Evolutionary conservation across 1,140 invertebrate genomes (phyloP), one percentile per base, ranked within the genome.

Genomic region (Lordiphosa clarofinis): DNA sequence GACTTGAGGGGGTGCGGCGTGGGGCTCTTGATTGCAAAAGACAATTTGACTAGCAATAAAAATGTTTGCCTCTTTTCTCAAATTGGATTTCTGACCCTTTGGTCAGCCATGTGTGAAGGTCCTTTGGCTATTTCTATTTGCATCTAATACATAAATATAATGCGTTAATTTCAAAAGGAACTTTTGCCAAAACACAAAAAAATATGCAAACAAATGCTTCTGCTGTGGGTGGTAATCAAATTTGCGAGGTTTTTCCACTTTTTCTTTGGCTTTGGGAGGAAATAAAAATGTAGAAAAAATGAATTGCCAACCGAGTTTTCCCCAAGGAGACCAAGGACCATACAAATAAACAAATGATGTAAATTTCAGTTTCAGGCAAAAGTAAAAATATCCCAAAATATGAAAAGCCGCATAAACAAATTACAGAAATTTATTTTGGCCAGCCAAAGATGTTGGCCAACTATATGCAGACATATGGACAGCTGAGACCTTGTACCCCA

Each of bases 91-190:
- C 65, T 86, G 78, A 84, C 78, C 78, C 79, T 84, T 84, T 84
- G 79, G 69, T 49, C 73, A 84, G 73, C 73, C 79, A 84, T 84
- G 78, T 84, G 78, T 86, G 78, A 79, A 79, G 78, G 78, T 84
- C 78, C 79, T 84, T 82, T 55, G 63, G 76, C 64, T 65, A 78
- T 70, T 73, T 56, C 60, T 63, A 84, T 84, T 84, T 84, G 78
- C 79, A 84, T 84, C 79, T 84, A 84, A 84, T 86, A 84, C 79
- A 84, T 84, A 86, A 84, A 71, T 79, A 84, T 84, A 86, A 84
- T 84, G 78, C 78, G 79, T 84, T 84, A 84, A 84, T 84, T 84
- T 86, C 72, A 44, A 84, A 84, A 84, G 67, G 73, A 72, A 56
- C 39, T 56, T 53, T 49, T 15, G 42, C 24, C 57, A 54, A 53